Percentiles rank a stretch among this genome's conserved stretches.
These are phyloP conservation scores for Onychorhynchus coronatus DNA, from an alignment of 2,113 vertebrate species.

Conservation along the genomic window DNA sequence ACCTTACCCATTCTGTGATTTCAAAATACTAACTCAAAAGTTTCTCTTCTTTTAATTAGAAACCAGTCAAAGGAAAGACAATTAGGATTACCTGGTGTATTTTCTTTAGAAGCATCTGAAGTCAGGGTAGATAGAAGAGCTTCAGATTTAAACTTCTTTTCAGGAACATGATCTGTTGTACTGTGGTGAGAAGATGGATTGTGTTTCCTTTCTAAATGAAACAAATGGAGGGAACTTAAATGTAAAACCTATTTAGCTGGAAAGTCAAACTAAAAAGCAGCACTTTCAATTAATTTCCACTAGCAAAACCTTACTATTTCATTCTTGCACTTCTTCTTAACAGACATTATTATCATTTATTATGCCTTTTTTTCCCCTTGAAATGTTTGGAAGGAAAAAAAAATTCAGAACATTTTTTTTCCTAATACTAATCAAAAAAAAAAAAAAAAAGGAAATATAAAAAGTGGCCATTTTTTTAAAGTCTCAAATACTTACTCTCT, in stretches of 20 bases:
- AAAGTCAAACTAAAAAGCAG: background rate
- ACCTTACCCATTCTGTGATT: background rate
- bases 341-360: background rate
- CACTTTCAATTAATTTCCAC: background rate
- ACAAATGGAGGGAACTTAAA: background rate
- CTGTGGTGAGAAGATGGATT: constrained; percentile 89
- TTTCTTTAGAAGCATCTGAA: constrained; percentile 96
- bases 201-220: constrained; percentile 91
- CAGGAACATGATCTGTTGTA: constrained; percentile 90
- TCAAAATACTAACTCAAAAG: background rate
- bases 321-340: background rate
- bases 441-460: background rate
- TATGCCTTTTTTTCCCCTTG: background rate
- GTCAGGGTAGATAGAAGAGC: constrained; percentile 95
- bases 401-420: background rate
- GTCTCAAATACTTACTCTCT: constrained; percentile 86
- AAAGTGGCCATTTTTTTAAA: background rate
- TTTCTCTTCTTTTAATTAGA: background rate
- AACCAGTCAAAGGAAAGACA: background rate
- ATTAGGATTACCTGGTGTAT: constrained; percentile 83
- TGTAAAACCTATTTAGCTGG: background rate
- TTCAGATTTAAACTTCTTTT: constrained; percentile 99
- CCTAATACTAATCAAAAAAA: background rate
- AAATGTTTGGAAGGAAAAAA: background rate
- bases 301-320: background rate